Evolutionary conservation across 2,888 invertebrate species (phyloP).

Genomic region (Blomia tropicalis): DNA sequence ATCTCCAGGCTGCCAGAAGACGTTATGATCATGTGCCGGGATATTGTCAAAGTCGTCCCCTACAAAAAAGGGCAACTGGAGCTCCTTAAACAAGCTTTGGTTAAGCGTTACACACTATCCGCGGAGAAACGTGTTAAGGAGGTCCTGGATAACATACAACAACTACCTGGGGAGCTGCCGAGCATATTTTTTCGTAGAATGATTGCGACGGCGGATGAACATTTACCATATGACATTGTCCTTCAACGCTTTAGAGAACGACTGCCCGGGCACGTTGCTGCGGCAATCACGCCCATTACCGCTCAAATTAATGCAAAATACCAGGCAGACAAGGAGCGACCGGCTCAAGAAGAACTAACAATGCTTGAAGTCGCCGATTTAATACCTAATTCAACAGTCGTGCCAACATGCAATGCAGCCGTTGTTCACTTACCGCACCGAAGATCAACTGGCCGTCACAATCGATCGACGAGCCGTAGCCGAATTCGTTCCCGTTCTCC

Average conservation of each 20-base stretch:
- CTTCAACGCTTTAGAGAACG: background rate
- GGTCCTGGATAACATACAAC: background rate
- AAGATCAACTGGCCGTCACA: background rate
- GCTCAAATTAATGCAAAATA: background rate
- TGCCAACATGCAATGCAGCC: no score
- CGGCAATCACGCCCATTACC: background rate
- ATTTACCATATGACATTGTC: background rate
- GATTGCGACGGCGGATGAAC: background rate
- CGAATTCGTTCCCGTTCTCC: background rate
- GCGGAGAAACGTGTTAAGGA: background rate
- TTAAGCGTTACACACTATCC: no score
- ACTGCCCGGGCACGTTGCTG: background rate
- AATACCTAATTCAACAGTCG: no score
- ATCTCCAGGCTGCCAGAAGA: background rate
- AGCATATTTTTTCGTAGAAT: background rate
- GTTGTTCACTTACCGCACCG: no score
- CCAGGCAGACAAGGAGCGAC: background rate
- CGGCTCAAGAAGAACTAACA: background rate
- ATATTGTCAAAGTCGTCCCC: background rate
- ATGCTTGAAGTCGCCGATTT: background rate
- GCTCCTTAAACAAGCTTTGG: no score
- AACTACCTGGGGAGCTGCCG: background rate
- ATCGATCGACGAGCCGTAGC: background rate
- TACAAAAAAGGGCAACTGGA: background rate
- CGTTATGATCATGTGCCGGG: background rate